Evolutionary conservation across 2,113 vertebrate genomes (phyloP), one percentile per base, ranked within the genome.

Genomic region (Excalfactoria chinensis): DNA sequence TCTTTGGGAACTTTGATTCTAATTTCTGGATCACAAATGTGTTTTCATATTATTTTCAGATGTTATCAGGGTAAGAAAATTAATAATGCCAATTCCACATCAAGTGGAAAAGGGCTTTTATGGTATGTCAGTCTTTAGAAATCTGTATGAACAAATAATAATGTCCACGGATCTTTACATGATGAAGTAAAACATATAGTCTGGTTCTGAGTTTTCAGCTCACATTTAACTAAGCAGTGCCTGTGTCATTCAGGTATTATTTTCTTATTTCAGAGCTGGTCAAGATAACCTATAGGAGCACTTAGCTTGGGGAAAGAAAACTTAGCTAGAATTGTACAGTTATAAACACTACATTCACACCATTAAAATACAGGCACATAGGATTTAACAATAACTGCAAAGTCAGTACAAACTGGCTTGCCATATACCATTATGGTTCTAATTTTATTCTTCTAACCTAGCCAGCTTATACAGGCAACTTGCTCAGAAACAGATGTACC

Each of bases 221-320:
- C 37, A 55, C 13, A 68, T 83, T 88, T 63, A 84, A 9, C 19
- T 80, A 71, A 68, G 62, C 4, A 56, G 32, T 55, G 9, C 8
- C 18, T n/a, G 3, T 56, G 22, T 62, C 16, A 34, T 44, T 89
- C 18, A 55, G 1, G 2, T 44, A 32, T 23, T 53, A 19, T 51
- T 90, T 90, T 88, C 37, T 69, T 72, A 46, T 83, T 88, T 86
- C 84, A 70, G 86, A 34, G 37, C 34, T 15, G 13, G 22, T 4
- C 55, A 35, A 92, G 71, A 68, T 15, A 74, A 72, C 14, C 19
- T n/a, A 28, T 7, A 72, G 43, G 32, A 72, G 64, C 68, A 60
- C 49, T 62, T 16, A 80, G 32, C 18, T 41, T 71, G 30, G 0
- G 1, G 34, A 75, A 75, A 82, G 8, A 23, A 75, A 80, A 26